Evolutionary conservation across 2,797 vertebrate genomes (phyloP).

Genomic region (Lepilemur septentrionalis): DNA sequence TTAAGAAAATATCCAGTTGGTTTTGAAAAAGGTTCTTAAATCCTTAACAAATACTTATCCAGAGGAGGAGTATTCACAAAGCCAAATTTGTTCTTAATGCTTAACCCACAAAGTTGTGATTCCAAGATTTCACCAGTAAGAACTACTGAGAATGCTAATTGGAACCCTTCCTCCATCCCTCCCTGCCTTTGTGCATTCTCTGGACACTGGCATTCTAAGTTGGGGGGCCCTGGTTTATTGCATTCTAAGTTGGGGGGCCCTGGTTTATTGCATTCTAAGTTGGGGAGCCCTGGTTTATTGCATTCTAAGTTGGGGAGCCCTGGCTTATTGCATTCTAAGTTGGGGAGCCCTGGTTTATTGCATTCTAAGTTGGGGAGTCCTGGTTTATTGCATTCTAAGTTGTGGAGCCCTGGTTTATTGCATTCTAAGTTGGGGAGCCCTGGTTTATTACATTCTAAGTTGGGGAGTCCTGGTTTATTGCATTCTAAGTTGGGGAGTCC

Average conservation of each 20-base stretch:
- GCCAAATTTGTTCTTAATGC: conserved; percentile 79
- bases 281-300: neutral
- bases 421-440: neutral
- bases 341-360: neutral
- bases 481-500: neutral
- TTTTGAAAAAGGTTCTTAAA: conserved; percentile 69
- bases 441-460: neutral
- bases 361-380: neutral
- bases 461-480: neutral
- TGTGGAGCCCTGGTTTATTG: neutral
- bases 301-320: neutral
- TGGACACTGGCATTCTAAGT: neutral
- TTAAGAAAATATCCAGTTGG: conserved; percentile 63
- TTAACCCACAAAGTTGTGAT: conserved; percentile 73
- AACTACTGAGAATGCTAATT: conserved; percentile 73
- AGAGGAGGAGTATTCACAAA: conserved; percentile 60
- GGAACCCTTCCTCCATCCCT: neutral
- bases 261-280: neutral
- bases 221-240: neutral
- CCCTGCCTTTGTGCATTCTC: neutral
- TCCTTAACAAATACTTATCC: conserved; percentile 51
- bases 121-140: conserved; percentile 67
- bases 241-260: too few species aligned
- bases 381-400: neutral
- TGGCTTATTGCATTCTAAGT: neutral